These are phyloP conservation scores for Bergia puertoricense DNA, from an alignment of 92 coral and sea anemone species.

Conservation along the genomic window DNA sequence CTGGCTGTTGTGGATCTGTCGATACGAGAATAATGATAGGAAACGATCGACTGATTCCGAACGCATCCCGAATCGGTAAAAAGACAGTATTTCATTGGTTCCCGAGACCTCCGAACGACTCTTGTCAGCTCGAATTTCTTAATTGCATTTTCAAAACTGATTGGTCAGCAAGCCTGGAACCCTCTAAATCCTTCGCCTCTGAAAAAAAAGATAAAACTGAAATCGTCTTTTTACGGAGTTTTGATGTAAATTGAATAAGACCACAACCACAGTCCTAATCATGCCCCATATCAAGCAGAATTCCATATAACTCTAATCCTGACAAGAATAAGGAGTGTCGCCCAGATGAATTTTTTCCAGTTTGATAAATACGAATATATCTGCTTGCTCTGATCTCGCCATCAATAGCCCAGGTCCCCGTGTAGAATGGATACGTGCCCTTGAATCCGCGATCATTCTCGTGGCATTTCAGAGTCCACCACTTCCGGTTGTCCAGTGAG, in stretches of 20 bases:
- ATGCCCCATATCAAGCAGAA: conserved; percentile 57
- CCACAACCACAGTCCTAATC: background rate
- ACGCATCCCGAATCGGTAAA: too few relatives aligned
- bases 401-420: conserved; percentile 77
- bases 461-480: conserved; percentile 68
- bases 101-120: too few relatives aligned
- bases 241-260: background rate
- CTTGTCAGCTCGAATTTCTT: too few relatives aligned
- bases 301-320: conserved; percentile 78
- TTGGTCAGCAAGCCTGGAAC: too few relatives aligned
- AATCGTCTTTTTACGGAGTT: too few relatives aligned
- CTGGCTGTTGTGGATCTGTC: too few relatives aligned
- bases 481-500: conserved; percentile 68
- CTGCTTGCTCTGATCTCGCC: conserved; percentile 74
- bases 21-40: too few relatives aligned
- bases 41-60: too few relatives aligned
- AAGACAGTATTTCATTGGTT: too few relatives aligned
- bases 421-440: conserved; percentile 72
- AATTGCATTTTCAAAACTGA: too few relatives aligned
- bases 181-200: too few relatives aligned
- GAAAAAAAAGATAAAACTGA: too few relatives aligned
- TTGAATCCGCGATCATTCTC: conserved; percentile 84
- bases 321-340: conserved; percentile 67
- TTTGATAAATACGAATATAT: conserved; percentile 76
- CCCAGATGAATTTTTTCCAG: conserved; percentile 85